Evolutionary conservation across 1,140 invertebrate species (phyloP).

Genomic region (Drusus annulatus): DNA sequence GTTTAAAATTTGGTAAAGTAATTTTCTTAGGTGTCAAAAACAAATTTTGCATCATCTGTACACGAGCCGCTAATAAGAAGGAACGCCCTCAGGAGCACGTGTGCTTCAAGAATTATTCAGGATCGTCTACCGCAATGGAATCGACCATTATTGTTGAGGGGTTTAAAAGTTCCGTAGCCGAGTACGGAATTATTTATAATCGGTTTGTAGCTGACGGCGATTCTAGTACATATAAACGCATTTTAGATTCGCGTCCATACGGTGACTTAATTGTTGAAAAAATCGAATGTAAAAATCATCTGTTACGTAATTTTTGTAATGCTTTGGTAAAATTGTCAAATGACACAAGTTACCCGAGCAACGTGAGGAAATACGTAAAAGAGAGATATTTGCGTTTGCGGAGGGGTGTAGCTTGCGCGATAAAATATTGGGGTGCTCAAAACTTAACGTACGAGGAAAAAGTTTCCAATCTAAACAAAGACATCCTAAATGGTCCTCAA

Average conservation of each 20-base stretch:
- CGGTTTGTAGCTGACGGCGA: too few species aligned
- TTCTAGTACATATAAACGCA: too few species aligned
- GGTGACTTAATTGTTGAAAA: neutral
- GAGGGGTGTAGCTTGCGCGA: too few species aligned
- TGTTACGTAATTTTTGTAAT: neutral
- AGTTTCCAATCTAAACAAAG: too few species aligned
- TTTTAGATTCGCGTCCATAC: neutral
- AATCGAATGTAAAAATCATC: neutral
- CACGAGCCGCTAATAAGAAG: conserved; percentile 7
- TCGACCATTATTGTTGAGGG: conserved; percentile 59
- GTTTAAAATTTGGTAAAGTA: conserved; percentile 62
- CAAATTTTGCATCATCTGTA: conserved; percentile 60
- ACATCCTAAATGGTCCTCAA: too few species aligned
- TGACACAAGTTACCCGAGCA: too few species aligned
- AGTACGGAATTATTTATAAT: too few species aligned
- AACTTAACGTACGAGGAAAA: too few species aligned
- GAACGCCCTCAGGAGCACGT: neutral
- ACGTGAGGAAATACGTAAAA: too few species aligned
- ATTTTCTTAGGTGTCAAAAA: conserved; percentile 63
- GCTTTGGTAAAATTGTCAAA: conserved; percentile 11
- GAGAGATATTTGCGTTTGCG: too few species aligned
- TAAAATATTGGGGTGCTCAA: too few species aligned
- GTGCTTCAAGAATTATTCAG: neutral
- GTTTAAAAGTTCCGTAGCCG: too few species aligned
- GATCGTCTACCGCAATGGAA: conserved; percentile 62